Evolutionary conservation across 2,797 vertebrate species (phyloP).

Genomic region (Melanogrammus aeglefinus): DNA sequence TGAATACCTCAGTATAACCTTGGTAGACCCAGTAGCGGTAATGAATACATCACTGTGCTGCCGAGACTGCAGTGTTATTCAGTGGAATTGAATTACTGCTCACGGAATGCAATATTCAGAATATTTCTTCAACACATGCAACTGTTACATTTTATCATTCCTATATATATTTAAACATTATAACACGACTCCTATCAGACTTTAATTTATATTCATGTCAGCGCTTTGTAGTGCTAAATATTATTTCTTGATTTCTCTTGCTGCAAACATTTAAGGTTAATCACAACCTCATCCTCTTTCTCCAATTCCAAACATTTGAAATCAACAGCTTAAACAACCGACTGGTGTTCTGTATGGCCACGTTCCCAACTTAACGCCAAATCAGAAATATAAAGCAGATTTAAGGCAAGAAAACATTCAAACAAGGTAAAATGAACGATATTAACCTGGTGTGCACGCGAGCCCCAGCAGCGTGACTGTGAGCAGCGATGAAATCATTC

Average conservation of each 20-base stretch:
- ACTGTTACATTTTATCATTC: not conserved
- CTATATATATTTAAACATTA: not conserved
- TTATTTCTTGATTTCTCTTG: not conserved
- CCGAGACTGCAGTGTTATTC: not conserved
- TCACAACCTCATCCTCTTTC: not conserved
- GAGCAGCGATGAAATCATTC: conserved; percentile 44
- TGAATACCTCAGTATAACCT: not conserved
- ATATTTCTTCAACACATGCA: too few species aligned
- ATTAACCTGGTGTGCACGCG: conserved; percentile 58
- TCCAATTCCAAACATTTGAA: not conserved
- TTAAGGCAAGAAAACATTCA: not conserved
- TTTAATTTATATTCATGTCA: not conserved
- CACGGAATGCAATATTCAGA: too few species aligned
- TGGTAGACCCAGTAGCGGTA: not conserved
- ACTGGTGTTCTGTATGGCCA: not conserved
- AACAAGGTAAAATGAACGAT: not conserved
- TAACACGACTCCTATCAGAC: not conserved
- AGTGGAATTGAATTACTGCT: not conserved
- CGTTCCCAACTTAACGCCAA: not conserved
- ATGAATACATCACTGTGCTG: not conserved
- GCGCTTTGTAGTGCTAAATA: not conserved
- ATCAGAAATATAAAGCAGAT: not conserved
- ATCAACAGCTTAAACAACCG: not conserved
- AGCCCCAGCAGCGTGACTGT: conserved; percentile 51
- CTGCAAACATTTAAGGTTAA: not conserved